A percentile compares a stretch with the other conserved stretches of the same genome.
Evolutionary conservation across 30 jellyfish, hydroid and myxozoan species (phyloP).

Genomic region (Euphysa ruthae): DNA sequence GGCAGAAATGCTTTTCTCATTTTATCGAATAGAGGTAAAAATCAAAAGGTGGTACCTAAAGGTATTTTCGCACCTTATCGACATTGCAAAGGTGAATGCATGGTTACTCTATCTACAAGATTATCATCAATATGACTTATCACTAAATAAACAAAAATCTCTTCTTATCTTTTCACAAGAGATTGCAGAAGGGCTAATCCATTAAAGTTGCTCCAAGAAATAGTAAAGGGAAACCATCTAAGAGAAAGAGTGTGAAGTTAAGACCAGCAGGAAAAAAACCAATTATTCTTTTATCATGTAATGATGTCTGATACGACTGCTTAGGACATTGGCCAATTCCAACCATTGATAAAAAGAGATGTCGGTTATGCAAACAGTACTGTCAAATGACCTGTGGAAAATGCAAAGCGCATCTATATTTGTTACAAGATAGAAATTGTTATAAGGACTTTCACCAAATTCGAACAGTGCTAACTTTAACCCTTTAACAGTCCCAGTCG

Average conservation of each 20-base stretch:
- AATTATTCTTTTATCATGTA: too few relatives aligned
- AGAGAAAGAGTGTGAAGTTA: conserved; percentile 5
- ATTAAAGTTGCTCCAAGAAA: not conserved
- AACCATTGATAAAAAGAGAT: too few relatives aligned
- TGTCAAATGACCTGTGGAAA: too few relatives aligned
- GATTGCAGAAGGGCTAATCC: not conserved
- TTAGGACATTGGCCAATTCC: too few relatives aligned
- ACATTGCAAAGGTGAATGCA: conserved; percentile 6
- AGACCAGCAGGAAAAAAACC: conserved; percentile 1
- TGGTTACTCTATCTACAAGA: conserved; percentile 4
- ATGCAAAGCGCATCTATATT: too few relatives aligned
- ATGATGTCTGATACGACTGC: too few relatives aligned
- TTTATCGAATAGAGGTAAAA: not conserved
- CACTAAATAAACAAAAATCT: not conserved
- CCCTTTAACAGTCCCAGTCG: too few relatives aligned
- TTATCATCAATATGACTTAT: not conserved
- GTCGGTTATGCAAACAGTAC: too few relatives aligned
- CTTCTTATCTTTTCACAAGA: not conserved
- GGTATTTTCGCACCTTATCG: not conserved
- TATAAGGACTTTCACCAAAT: too few relatives aligned
- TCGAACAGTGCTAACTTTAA: too few relatives aligned
- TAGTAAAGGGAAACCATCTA: not conserved
- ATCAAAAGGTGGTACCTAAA: not conserved
- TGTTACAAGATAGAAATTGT: too few relatives aligned
- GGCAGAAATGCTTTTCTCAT: not conserved